These are phyloP conservation scores for Morus bassanus DNA, from an alignment of 2,797 vertebrate species.

Conservation along the genomic window DNA sequence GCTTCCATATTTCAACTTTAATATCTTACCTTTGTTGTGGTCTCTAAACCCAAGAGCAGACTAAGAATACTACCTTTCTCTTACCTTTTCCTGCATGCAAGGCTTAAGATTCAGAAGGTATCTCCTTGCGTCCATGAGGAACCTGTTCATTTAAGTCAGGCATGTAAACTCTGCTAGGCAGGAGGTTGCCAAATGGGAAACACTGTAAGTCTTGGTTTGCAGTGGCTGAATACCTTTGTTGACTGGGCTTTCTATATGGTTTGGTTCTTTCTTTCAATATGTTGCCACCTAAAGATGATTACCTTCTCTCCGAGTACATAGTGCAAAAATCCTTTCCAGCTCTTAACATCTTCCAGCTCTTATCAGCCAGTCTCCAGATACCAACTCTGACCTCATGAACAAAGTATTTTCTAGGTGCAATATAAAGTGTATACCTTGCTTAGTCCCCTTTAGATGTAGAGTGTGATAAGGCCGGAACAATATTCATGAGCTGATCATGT, in stretches of 20 bases:
- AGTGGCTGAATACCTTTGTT: background rate
- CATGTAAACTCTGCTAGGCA: background rate
- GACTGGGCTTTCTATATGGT: background rate
- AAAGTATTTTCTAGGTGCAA: background rate
- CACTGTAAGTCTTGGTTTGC: background rate
- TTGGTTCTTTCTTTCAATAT: background rate
- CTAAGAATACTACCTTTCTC: background rate
- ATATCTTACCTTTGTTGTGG: background rate
- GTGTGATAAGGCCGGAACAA: fast-evolving
- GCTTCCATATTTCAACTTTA: background rate
- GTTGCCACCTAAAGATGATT: background rate
- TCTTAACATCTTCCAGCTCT: background rate
- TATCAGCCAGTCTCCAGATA: background rate
- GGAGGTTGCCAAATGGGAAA: background rate
- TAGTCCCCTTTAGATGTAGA: background rate
- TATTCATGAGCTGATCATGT: background rate
- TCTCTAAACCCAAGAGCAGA: background rate
- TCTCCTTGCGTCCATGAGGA: background rate
- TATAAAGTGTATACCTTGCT: background rate
- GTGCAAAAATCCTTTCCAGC: background rate
- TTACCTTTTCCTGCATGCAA: background rate
- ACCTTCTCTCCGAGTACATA: background rate
- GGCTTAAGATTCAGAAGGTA: background rate
- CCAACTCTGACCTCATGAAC: background rate
- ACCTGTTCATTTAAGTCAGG: background rate